Evolutionary conservation across 2,797 vertebrate species (phyloP), one percentile per base, ranked within the genome.

Genomic region (Parauchenoglanis punctatus): DNA sequence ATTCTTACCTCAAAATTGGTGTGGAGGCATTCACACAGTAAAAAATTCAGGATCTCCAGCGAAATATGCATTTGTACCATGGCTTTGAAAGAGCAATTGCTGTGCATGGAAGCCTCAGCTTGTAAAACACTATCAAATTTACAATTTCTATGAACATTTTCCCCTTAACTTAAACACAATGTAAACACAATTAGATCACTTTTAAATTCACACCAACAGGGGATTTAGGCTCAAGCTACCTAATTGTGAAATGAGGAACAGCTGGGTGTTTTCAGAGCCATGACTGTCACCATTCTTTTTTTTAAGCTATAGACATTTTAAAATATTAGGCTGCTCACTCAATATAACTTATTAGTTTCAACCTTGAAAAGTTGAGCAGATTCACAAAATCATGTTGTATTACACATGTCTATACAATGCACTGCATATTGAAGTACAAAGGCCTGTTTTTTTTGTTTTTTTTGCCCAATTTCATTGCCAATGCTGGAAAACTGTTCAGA

Each of bases 401-500:
- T 83, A 83, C 15, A 25, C n/a, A 77, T 20, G 31, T 81, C 18
- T 84, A 75, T 83, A 87, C 54, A 88, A 31, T 88, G 40, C 85
- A 89, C 63, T 87, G 82, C 76, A 76, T 80, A 54, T 28, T 80
- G 78, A 77, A 86, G 35, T 78, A 78, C 54, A 56, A 35, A 58
- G 84, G 81, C 52, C 76, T 84, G 25, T 10, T 49, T 49, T 49
- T 49, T 35, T 52, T 75, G 2, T 73, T 46, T 8, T 7, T 81
- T 85, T 10, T 58, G 70, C 61, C 82, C 54, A 73, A 44, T 86
- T 54, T 86, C 35, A 82, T 73, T 89, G 40, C 77, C 81, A 86
- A 80, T 86, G 88, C 89, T 87, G 90, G 90, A 90, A 91, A 92
- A 90, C 91, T 90, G 91, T 91, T 93, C 90, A 94, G 83, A 86